Conservation (phyloP, 1,140 invertebrate genomes). For the Nephotettix cincticeps region DNA sequence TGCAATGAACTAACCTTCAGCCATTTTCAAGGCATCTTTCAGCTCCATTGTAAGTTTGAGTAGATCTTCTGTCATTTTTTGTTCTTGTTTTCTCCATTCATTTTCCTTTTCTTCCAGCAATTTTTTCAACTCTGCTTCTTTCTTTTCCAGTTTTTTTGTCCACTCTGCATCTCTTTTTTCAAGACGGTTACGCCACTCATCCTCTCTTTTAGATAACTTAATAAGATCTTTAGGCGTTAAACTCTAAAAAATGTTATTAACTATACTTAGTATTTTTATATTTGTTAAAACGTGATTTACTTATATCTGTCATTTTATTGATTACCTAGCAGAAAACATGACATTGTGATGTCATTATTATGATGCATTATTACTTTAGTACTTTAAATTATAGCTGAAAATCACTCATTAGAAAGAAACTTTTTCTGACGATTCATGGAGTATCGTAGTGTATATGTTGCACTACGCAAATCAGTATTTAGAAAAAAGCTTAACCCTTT, state of each 20-base stretch:
- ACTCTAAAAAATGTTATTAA: conserved; percentile 37
- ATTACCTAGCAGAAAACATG: no score
- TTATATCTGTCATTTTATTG: no score
- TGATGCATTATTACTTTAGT: no score
- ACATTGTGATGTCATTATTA: no score
- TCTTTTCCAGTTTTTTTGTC: conserved; percentile 56
- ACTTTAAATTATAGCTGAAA: no score
- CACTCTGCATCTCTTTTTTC: conserved; percentile 59
- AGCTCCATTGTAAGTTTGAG: conserved; percentile 58
- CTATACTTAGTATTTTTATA: no score
- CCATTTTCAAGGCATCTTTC: conserved; percentile 59
- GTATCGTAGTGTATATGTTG: no score
- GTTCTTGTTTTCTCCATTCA: conserved; percentile 62
- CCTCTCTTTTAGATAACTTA: conserved; percentile 50
- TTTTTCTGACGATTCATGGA: no score
- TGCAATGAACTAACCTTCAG: conserved; percentile 62
- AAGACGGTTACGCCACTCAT: conserved; percentile 54
- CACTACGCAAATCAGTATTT: no score
- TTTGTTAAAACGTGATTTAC: no score
- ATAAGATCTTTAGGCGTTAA: conserved; percentile 51
- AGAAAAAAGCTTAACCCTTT: no score
- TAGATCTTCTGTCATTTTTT: conserved; percentile 49
- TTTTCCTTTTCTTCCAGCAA: conserved; percentile 59
- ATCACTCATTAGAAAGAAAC: no score
- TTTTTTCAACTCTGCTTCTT: conserved; percentile 52